Evolutionary conservation across 1,140 invertebrate genomes (phyloP), one percentile per base, ranked within the genome.

Genomic region (Rhynchophorus ferrugineus): DNA sequence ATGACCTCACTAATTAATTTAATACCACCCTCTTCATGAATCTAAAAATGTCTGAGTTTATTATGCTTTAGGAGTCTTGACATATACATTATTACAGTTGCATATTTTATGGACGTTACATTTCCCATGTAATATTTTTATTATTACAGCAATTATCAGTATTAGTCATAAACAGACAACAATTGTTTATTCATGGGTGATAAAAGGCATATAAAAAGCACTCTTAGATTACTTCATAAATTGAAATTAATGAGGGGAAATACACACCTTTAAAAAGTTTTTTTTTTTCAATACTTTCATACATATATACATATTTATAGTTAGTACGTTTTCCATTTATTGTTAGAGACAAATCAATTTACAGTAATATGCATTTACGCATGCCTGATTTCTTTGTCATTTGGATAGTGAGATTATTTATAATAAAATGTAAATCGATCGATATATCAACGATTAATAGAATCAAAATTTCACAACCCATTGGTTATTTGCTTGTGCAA

Each of bases 211-310:
- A 18, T n/a, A 17, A 17, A 41, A 41, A 41, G 20, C 7, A 41
- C n/a, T 3, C n/a, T 16, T 44, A 22, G 33, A 44, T 29, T 44
- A 44, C 17, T 44, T 24, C 13, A 44, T 29, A 21, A 24, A 44
- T 44, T 42, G 19, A 19, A 42, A 42, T 24, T 44, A 44, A 44
- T 34, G 16, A 17, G 22, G 37, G 43, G 43, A 44, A 44, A 22
- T 44, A 44, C 43, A 44, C 43, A 44, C 43, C 43, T 44, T 29
- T 6, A 29, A 29, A 16, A 34, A n/a, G 14, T 11, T 14, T 34
- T 29, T 44, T 44, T 44, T 14, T 42, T 22, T 21, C 19, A 16
- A 20, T 42, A 20, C 39, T 20, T 20, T 44, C 24, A 44, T 44
- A 8, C 11, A 9, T 13, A 16, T 44, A 44, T 44, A 16, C 43